Percentiles rank a stretch among this genome's conserved stretches.
Evolutionary conservation across 2,113 vertebrate species (phyloP).

Genomic region (Nycticryphes semicollaris): DNA sequence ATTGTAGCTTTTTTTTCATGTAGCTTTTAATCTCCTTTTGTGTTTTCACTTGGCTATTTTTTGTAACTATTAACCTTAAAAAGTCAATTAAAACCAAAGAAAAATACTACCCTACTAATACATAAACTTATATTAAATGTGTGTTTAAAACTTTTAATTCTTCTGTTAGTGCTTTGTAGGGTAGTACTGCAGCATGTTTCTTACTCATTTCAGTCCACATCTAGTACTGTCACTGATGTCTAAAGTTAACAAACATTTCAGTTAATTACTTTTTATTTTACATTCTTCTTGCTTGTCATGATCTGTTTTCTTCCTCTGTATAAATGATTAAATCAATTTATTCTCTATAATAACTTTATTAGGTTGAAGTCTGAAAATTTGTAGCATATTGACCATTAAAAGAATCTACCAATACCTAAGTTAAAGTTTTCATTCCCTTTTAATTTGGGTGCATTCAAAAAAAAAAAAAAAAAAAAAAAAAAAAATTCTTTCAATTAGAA

Average conservation of each 20-base stretch:
- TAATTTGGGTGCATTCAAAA: not conserved
- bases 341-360: not conserved
- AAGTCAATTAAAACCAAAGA: not conserved
- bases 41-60: not conserved
- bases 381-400: rapidly evolving
- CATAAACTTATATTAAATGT: not conserved
- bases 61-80: not conserved
- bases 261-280: not conserved
- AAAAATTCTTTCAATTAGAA: not conserved
- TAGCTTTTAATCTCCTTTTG: not conserved
- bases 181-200: not conserved
- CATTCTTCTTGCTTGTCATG: not conserved
- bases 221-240: not conserved
- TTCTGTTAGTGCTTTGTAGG: not conserved
- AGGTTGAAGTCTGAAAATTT: not conserved
- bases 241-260: not conserved
- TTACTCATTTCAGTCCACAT: not conserved
- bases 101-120: not conserved
- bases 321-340: not conserved
- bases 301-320: not conserved
- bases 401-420: not conserved
- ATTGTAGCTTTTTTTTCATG: not conserved
- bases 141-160: not conserved
- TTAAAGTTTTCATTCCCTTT: not conserved
- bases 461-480: not conserved